Evolutionary conservation across 1,140 invertebrate species (phyloP), one percentile per base, ranked within the genome.

Genomic region (Drosophila novamexicana): DNA sequence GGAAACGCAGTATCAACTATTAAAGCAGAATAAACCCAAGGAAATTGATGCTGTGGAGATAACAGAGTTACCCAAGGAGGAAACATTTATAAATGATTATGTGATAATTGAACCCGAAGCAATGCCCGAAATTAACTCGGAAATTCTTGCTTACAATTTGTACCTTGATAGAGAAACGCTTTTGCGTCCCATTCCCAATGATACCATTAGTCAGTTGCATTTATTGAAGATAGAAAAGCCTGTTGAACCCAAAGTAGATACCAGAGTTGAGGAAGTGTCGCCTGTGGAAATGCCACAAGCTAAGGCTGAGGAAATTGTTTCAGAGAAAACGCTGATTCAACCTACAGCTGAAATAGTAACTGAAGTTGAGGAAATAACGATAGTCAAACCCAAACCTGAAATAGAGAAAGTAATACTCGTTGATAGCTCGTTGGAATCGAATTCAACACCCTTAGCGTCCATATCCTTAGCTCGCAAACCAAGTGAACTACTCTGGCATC

Each of bases 31-130:
- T 1, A 49, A 39, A 32, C 18, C 63, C 10, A 54, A 71, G 32
- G 37, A 64, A 49, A 61, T 49, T 18, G 50, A 53, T 10, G 10
- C 7, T 36, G n/a, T 29, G 7, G 54, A 36, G 0, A 7, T 34
- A 12, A 7, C 39, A 40, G 67, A 73, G 52, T 32, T 42, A 8
- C 47, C 50, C 5, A 50, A 65, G 6, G 69, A 74, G 7, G 53
- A 68, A 52, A 39, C 44, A 16, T 49, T 72, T 7, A 47, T 79
- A 54, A 69, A 85, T 42, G 86, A 90, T 67, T 90, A 90, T 85
- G 86, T 90, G 72, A 90, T 90, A 90, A 90, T 90, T 85, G 85
- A 90, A 66, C 90, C 89, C 37, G 79, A 84, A 71, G 65, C 85
- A 47, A 39, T 91, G 37, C 40, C 74, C 62, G 45, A 86, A 74